Evolutionary conservation across 2,888 invertebrate species (phyloP).

Genomic region (Euzophera pinguis): DNA sequence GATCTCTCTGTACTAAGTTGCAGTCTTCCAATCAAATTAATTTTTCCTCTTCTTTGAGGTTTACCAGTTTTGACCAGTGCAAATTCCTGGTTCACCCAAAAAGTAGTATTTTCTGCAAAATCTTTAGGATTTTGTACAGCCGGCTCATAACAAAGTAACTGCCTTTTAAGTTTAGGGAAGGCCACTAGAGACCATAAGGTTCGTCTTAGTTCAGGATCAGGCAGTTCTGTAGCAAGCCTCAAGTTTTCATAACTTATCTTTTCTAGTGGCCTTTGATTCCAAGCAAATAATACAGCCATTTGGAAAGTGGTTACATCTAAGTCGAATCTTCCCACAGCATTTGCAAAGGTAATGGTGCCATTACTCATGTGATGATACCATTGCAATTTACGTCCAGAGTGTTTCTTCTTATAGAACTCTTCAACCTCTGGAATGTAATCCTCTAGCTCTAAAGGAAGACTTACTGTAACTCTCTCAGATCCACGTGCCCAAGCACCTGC

Average conservation of each 20-base stretch:
- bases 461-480: constrained; percentile 96
- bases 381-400: constrained; percentile 97
- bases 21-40: constrained; percentile 97
- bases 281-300: constrained; percentile 99
- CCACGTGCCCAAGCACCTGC: constrained; percentile 99
- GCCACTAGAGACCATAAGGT: constrained; percentile 98
- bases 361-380: constrained; percentile 99
- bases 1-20: constrained; percentile 97
- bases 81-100: constrained; percentile 99
- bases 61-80: constrained; percentile 96
- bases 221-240: constrained; percentile 96
- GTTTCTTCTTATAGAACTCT: constrained; percentile 98
- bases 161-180: constrained; percentile 97
- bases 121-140: constrained; percentile 93
- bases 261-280: constrained; percentile 97
- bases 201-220: constrained; percentile 95
- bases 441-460: constrained; percentile 97
- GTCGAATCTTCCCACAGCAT: constrained; percentile 95
- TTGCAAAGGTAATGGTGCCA: constrained; percentile 97
- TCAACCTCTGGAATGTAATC: constrained; percentile 99
- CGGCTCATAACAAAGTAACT: constrained; percentile 91
- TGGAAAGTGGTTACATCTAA: constrained; percentile 99
- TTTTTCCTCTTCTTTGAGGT: constrained; percentile 95
- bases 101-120: constrained; percentile 94
- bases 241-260: constrained; percentile 98